Conservation (phyloP, 2,888 invertebrate species). For the Caradrina clavipalpis region DNA sequence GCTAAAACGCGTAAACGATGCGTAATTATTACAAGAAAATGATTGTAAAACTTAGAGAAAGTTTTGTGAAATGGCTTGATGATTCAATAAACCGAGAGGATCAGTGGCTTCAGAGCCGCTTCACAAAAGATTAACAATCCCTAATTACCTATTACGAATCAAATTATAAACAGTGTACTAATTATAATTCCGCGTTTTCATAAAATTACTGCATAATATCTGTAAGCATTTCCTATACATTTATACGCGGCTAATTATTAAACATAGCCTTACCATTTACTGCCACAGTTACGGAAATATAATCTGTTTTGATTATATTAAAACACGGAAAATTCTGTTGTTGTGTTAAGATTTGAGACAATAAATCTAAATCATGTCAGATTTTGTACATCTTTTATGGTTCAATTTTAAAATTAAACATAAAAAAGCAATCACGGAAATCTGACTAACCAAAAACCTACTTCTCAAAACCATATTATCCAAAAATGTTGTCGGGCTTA, state of each 20-base stretch:
- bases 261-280: conserved; percentile 54
- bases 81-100: conserved; percentile 10
- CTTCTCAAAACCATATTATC: too few relatives aligned
- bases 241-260: conserved; percentile 45
- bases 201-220: conserved; percentile 45
- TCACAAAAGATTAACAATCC: conserved; percentile 26
- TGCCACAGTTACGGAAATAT: conserved; percentile 34
- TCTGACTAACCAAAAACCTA: too few relatives aligned
- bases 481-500: too few relatives aligned
- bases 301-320: conserved; percentile 34
- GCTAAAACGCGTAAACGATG: background rate
- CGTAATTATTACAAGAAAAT: background rate
- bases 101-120: background rate
- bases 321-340: conserved; percentile 22
- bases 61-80: conserved; percentile 1
- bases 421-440: too few relatives aligned
- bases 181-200: conserved; percentile 53
- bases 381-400: background rate
- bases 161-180: conserved; percentile 33
- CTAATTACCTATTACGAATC: conserved; percentile 48
- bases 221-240: conserved; percentile 53
- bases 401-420: background rate
- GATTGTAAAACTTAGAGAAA: background rate
- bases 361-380: background rate
- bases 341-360: background rate